A percentile compares a stretch with the other conserved stretches of the same genome.
phyloP scores from a whole-genome alignment of 1,140 invertebrate genomes.

The Drosophila parabipectinata region DNA sequence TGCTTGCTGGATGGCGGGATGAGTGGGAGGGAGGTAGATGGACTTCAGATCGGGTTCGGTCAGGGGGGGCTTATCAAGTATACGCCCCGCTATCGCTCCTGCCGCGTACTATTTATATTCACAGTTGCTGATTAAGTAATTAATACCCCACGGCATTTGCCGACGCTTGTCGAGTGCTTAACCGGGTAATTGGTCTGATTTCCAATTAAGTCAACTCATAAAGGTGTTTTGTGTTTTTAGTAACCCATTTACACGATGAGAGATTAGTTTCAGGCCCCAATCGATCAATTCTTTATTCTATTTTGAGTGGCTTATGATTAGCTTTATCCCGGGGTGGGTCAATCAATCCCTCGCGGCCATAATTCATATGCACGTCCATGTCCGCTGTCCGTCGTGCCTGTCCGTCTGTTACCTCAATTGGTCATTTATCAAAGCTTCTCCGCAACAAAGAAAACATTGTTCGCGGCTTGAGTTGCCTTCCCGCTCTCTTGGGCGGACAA shows the following conservation, averaged over 20 bases:
- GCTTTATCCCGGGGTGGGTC: constrained; percentile 14
- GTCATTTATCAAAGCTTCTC: constrained; percentile 45
- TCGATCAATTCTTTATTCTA: not conserved
- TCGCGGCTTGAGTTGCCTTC: constrained; percentile 11
- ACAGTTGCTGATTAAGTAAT: constrained; percentile 47
- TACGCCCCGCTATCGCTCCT: constrained; percentile 5
- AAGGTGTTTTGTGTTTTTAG: not conserved
- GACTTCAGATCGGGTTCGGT: not conserved
- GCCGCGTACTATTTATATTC: constrained; percentile 37
- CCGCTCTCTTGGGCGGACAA: constrained; percentile 13
- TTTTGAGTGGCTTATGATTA: not conserved
- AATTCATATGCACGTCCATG: constrained; percentile 35
- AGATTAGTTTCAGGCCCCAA: not conserved
- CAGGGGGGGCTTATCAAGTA: constrained; percentile 36
- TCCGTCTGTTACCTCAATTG: constrained; percentile 29
- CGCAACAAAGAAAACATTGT: constrained; percentile 48
- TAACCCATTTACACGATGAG: not conserved
- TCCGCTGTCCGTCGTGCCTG: constrained; percentile 8
- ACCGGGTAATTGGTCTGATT: constrained; percentile 43
- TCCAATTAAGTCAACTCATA: constrained; percentile 31
- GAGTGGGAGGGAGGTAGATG: not conserved
- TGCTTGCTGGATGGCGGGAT: not conserved
- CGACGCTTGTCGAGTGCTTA: constrained; percentile 22
- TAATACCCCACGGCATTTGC: constrained; percentile 36
- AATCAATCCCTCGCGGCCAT: constrained; percentile 18